Evolutionary conservation across 1,140 invertebrate genomes (phyloP), one percentile per base, ranked within the genome.

Genomic region (Drosophila bocki): DNA sequence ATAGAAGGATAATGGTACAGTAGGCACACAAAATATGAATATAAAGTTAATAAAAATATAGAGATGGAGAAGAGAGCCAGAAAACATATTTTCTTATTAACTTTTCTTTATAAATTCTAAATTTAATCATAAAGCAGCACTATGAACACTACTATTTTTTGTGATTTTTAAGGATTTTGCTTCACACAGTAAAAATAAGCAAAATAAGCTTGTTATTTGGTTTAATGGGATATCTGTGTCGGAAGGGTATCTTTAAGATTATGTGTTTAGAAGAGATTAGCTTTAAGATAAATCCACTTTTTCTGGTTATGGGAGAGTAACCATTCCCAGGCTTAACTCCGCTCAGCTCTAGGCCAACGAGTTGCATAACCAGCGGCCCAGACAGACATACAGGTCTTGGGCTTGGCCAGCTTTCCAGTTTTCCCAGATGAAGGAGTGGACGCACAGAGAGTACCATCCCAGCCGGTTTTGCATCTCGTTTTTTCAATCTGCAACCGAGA

Each of bases 391-490:
- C 58, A 32, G 26, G 56, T 33, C 62, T 65, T 44, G 62, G 62
- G 62, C 62, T 44, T 62, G 39, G 58, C 62, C 57, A 65, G 62
- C 62, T 33, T 44, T 65, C 62, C 62, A 65, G 62, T 62, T 65
- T 64, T 65, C 29, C 71, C 47, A 60, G 70, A 47, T 42, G 65
- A 15, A 70, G 39, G 51, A 54, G 51, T 50, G 51, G 33, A 19
- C 50, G 1, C 50, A 35, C 51, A 6, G 19, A 22, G 33, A 39
- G 53, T 22, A 15, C 35, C 53, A 39, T 56, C 19, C 33, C 53
- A 74, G 70, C 70, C 71, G 69, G 71, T 63, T 62, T 74, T 63
- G 35, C 45, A 54, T 56, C 63, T 33, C 63, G 63, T 45, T 19
- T 22, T 32, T 3, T 51, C 26, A 62, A 69, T 68, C 62, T 65